Conservation (phyloP, 2,113 vertebrate species). For the Toxotes chatareus region DNA sequence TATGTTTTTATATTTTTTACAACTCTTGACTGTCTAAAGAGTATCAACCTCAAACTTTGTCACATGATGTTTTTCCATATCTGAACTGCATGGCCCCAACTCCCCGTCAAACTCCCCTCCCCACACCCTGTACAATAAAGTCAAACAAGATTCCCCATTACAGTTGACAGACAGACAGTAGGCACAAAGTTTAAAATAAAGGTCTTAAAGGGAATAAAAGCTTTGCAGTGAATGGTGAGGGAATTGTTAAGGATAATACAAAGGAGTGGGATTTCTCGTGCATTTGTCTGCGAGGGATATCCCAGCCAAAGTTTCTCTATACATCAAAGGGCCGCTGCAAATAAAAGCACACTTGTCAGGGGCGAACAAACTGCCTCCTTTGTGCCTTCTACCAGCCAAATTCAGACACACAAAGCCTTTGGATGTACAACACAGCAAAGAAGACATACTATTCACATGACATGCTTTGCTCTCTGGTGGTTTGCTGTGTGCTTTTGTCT, state of each 20-base stretch:
- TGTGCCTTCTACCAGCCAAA: slow-evolving; percentile 84
- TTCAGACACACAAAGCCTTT: slow-evolving; percentile 83
- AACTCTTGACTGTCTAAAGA: neutral
- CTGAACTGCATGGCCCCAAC: slow-evolving; percentile 44
- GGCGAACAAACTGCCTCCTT: slow-evolving; percentile 87
- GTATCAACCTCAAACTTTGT: neutral
- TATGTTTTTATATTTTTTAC: neutral
- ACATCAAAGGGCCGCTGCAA: slow-evolving; percentile 85
- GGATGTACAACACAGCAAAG: slow-evolving; percentile 87
- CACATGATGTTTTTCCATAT: slow-evolving; percentile 30
- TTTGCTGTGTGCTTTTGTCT: slow-evolving; percentile 85
- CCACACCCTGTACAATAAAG: slow-evolving; percentile 45
- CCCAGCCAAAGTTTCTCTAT: slow-evolving; percentile 84
- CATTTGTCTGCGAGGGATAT: slow-evolving; percentile 83
- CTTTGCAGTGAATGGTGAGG: slow-evolving; percentile 78
- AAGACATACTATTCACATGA: slow-evolving; percentile 86
- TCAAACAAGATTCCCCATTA: slow-evolving; percentile 71
- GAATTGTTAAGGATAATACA: slow-evolving; percentile 85
- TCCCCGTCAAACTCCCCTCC: neutral
- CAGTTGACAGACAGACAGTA: slow-evolving; percentile 80
- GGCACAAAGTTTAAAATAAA: slow-evolving; percentile 82
- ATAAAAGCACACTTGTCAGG: slow-evolving; percentile 88
- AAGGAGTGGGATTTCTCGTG: slow-evolving; percentile 85
- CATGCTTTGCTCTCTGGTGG: slow-evolving; percentile 86
- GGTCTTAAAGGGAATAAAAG: slow-evolving; percentile 84